Conservation (phyloP, 2,888 invertebrate species). For the Meiosimyza platycephala region DNA sequence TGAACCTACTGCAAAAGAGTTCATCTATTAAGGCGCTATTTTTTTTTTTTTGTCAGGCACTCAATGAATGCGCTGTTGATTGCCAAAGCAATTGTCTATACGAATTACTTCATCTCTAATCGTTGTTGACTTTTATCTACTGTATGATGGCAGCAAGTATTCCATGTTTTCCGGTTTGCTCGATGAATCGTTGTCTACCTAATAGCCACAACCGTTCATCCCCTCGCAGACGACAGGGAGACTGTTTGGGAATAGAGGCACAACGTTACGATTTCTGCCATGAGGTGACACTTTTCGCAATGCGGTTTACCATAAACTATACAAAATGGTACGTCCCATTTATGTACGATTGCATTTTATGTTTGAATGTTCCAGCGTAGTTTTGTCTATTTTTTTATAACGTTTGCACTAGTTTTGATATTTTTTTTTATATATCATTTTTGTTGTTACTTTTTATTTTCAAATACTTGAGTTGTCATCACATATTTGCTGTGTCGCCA, state of each 20-base stretch:
- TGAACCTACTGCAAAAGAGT: no score
- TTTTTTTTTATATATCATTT: neutral
- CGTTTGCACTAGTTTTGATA: neutral
- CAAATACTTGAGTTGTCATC: neutral
- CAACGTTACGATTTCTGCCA: constrained; percentile 51
- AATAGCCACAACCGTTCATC: neutral
- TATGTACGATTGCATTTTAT: constrained; percentile 14
- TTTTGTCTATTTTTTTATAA: constrained; percentile 16
- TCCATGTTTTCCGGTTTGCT: constrained; percentile 14
- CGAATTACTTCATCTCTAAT: constrained; percentile 39
- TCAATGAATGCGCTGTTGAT: constrained; percentile 31
- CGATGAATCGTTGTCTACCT: neutral
- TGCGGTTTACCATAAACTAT: constrained; percentile 66
- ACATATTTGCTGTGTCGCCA: constrained; percentile 21
- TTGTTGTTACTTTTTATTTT: neutral
- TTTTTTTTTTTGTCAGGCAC: neutral
- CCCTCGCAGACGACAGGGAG: neutral
- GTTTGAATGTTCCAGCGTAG: constrained; percentile 20
- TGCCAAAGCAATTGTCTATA: constrained; percentile 42
- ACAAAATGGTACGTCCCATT: constrained; percentile 33
- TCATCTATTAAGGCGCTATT: no score
- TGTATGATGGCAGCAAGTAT: constrained; percentile 6
- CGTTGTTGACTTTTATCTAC: constrained; percentile 30
- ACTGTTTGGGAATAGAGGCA: neutral
- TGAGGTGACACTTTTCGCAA: constrained; percentile 67